Percentiles rank a stretch among this genome's conserved stretches.
These are phyloP conservation scores for Butorides virescens DNA, from an alignment of 2,113 vertebrate genomes.

Conservation along the genomic window DNA sequence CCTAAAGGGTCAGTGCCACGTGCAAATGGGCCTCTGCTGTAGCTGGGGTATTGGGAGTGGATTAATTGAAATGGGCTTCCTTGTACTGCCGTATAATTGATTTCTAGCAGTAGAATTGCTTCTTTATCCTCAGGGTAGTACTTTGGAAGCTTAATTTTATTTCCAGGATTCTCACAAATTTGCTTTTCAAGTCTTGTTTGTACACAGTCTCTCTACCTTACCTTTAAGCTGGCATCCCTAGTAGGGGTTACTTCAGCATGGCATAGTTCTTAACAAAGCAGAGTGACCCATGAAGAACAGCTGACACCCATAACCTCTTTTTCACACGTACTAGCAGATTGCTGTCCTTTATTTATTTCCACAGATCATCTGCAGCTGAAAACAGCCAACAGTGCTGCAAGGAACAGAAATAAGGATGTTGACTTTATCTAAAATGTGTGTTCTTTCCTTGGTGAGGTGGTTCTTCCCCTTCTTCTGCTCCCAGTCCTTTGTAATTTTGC, in stretches of 20 bases:
- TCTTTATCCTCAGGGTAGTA: neutral
- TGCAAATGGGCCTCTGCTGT: neutral
- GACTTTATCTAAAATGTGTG: neutral
- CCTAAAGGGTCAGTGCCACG: neutral
- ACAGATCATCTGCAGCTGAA: neutral
- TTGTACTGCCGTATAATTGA: neutral
- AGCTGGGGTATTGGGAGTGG: neutral
- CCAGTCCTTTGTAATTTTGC: neutral
- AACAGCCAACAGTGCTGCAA: neutral
- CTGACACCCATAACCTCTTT: neutral
- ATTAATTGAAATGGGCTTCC: constrained; percentile 11
- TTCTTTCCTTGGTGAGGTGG: neutral
- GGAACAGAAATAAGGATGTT: neutral
- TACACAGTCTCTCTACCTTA: neutral
- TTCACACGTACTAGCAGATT: neutral
- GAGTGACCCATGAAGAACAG: neutral
- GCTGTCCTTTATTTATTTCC: neutral
- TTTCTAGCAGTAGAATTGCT: neutral
- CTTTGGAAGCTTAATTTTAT: neutral
- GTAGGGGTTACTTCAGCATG: neutral
- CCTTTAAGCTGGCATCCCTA: neutral
- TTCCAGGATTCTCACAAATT: neutral
- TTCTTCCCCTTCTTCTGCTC: neutral
- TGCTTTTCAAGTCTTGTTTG: neutral
- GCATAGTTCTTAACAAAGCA: neutral